Percentiles rank a stretch among this genome's conserved stretches.
Evolutionary conservation across 2,113 vertebrate genomes (phyloP).

Genomic region (Chlamydotis undulata): DNA sequence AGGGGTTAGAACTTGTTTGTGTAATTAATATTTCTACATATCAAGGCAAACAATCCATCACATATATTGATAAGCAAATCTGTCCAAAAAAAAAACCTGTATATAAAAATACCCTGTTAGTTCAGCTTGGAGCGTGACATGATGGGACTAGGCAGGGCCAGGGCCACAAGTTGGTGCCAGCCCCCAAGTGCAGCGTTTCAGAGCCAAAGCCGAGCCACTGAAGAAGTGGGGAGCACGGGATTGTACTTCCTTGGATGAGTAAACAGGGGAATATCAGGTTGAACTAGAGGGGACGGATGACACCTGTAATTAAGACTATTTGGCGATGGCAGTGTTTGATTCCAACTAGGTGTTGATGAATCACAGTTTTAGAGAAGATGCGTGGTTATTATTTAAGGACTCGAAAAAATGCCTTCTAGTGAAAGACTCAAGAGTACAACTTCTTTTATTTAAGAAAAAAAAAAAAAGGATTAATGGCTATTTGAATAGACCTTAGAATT

Average conservation of each 20-base stretch:
- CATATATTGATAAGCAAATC: not conserved
- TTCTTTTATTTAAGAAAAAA: not conserved
- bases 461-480: not conserved
- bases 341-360: not conserved
- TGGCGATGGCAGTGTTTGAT: not conserved
- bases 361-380: not conserved
- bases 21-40: not conserved
- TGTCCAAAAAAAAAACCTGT: not conserved
- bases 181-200: too few relatives aligned
- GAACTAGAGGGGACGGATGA: not conserved
- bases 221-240: accelerated
- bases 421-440: not conserved
- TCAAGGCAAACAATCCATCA: not conserved
- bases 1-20: not conserved
- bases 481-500: not conserved
- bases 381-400: not conserved
- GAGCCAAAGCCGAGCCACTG: not conserved
- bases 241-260: accelerated
- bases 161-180: not conserved
- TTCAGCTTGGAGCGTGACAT: accelerated
- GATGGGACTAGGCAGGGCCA: not conserved
- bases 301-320: not conserved
- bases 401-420: not conserved
- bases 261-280: not conserved
- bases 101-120: not conserved